Percentiles rank a stretch among this genome's conserved stretches.
phyloP scores from a whole-genome alignment of 2,113 vertebrate species.

The Rhabdornis inornatus region DNA sequence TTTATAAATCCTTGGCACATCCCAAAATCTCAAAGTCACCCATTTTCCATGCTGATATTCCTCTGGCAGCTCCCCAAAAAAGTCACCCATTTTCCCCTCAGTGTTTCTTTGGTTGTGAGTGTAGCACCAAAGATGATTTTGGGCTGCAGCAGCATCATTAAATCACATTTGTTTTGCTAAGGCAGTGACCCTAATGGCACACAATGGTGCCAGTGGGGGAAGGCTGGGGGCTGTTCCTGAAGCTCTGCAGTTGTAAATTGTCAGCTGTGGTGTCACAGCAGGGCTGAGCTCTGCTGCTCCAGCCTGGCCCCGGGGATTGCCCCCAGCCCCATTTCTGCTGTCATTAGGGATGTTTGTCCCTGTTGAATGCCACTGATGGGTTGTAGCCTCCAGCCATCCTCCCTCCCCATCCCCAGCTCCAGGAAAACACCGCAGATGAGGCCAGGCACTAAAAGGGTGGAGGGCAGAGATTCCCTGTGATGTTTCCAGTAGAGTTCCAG shows the following conservation, averaged over 20 bases:
- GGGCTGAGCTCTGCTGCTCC: not conserved
- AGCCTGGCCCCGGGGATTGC: too few species aligned
- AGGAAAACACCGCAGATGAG: not conserved
- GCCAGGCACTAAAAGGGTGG: not conserved
- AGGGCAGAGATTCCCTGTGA: not conserved
- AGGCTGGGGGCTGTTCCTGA: accelerated
- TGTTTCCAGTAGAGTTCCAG: accelerated
- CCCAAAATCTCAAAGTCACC: not conserved
- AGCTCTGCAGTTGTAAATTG: not conserved
- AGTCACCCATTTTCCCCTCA: not conserved
- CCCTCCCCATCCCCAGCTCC: not conserved
- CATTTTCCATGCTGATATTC: accelerated
- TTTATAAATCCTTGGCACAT: accelerated
- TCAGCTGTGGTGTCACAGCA: accelerated
- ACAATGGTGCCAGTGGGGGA: accelerated
- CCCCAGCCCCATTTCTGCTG: not conserved
- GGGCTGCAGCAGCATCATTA: not conserved
- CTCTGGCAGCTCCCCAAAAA: not conserved
- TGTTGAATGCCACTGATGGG: not conserved
- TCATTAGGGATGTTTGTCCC: not conserved
- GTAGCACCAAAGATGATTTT: accelerated
- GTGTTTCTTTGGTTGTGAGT: not conserved
- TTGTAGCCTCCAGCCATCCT: not conserved
- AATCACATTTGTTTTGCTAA: not conserved
- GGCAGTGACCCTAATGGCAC: not conserved